These are phyloP conservation scores for Chiloscyllium punctatum DNA, from an alignment of 2,797 vertebrate genomes.

Conservation along the genomic window DNA sequence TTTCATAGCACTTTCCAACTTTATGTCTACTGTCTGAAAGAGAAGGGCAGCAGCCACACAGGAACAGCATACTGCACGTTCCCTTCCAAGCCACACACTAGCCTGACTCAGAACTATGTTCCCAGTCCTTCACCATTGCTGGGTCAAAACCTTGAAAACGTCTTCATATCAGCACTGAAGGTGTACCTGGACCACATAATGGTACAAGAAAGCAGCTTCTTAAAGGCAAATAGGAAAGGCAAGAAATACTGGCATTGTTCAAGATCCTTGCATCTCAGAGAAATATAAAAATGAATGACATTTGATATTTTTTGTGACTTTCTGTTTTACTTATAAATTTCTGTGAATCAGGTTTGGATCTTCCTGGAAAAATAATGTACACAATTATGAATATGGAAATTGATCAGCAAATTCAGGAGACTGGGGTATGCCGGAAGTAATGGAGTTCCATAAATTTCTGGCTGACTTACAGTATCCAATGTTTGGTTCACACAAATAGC, in stretches of 20 bases:
- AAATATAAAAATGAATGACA: not conserved
- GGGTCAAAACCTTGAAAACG: not conserved
- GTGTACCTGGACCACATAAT: not conserved
- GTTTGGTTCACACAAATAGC: too few species aligned
- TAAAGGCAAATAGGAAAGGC: too few species aligned
- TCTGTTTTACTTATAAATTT: not conserved
- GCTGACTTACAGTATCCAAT: too few species aligned
- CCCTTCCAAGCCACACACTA: not conserved
- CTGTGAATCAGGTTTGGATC: not conserved
- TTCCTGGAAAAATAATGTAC: not conserved
- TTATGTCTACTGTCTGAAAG: not conserved
- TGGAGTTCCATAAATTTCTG: too few species aligned
- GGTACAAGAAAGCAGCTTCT: too few species aligned
- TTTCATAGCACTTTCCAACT: not conserved
- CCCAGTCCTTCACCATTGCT: not conserved
- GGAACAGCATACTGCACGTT: not conserved
- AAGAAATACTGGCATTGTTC: too few species aligned
- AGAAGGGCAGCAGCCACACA: not conserved
- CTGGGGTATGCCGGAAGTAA: too few species aligned
- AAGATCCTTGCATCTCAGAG: too few species aligned
- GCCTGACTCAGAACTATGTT: not conserved
- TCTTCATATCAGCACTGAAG: not conserved
- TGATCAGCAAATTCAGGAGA: too few species aligned
- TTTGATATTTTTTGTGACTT: not conserved
- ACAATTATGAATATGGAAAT: too few species aligned